These are phyloP conservation scores for Leptinotarsa lineolata DNA, from an alignment of 1,140 invertebrate genomes.

Conservation along the genomic window DNA sequence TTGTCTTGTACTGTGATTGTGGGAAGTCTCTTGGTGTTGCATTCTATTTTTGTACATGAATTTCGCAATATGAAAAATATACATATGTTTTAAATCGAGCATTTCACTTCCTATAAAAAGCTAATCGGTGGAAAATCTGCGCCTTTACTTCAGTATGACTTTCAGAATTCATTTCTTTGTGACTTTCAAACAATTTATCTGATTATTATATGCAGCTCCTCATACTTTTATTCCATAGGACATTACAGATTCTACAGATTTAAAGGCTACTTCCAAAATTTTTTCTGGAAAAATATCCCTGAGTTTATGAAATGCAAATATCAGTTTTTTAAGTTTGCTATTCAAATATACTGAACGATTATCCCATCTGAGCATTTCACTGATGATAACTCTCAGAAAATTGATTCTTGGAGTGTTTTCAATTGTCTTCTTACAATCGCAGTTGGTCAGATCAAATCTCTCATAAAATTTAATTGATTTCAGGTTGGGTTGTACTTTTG, in stretches of 20 bases:
- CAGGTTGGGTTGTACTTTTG: slow-evolving; percentile 1
- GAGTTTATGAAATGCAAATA: not conserved
- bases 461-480: no score
- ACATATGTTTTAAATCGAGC: not conserved
- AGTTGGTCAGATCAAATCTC: not conserved
- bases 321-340: not conserved
- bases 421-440: no score
- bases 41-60: slow-evolving; percentile 15
- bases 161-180: slow-evolving; percentile 1
- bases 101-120: not conserved
- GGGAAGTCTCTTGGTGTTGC: slow-evolving; percentile 13
- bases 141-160: not conserved
- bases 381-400: not conserved
- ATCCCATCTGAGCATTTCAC: not conserved
- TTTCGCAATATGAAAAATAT: not conserved
- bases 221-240: slow-evolving; percentile 14
- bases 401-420: no score
- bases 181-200: slow-evolving; percentile 16
- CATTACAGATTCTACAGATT: slow-evolving; percentile 10
- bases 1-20: no score
- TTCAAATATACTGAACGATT: not conserved
- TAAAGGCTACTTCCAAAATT: not conserved
- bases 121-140: not conserved
- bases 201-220: not conserved
- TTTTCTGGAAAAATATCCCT: not conserved